Evolutionary conservation across 92 coral and sea anemone genomes (phyloP).

Genomic region (Siderastrea siderea): DNA sequence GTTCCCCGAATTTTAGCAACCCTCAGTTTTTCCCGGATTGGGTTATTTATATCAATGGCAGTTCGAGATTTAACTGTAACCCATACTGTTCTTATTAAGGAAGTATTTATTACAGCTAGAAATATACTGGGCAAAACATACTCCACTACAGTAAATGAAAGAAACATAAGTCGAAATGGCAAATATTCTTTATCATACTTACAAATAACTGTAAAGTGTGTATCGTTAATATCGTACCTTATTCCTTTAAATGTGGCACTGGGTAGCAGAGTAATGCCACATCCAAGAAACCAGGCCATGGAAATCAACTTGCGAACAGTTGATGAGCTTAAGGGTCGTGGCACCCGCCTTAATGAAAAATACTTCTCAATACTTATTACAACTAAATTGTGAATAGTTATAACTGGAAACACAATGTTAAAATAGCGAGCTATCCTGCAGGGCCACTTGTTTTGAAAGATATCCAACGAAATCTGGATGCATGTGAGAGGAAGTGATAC

Average conservation of each 20-base stretch:
- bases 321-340: background rate
- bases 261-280: background rate
- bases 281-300: slow-evolving; percentile 16
- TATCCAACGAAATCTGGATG: slow-evolving; percentile 5
- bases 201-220: background rate
- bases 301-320: slow-evolving; percentile 15
- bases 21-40: background rate
- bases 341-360: slow-evolving; percentile 17
- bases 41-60: background rate
- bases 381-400: slow-evolving; percentile 4
- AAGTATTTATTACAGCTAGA: background rate
- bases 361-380: slow-evolving; percentile 20
- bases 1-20: slow-evolving; percentile 6
- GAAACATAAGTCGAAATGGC: slow-evolving; percentile 9
- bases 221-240: background rate
- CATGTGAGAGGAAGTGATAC: slow-evolving; percentile 13
- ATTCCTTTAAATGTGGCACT: background rate
- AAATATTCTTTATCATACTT: slow-evolving; percentile 13
- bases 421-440: slow-evolving; percentile 9
- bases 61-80: background rate
- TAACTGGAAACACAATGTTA: slow-evolving; percentile 21
- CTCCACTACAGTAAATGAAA: background rate
- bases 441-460: background rate
- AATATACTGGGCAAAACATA: slow-evolving; percentile 5
- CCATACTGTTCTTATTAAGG: slow-evolving; percentile 12